phyloP scores from a whole-genome alignment of 1,140 invertebrate species.

The Acromyrmex heyeri region DNA sequence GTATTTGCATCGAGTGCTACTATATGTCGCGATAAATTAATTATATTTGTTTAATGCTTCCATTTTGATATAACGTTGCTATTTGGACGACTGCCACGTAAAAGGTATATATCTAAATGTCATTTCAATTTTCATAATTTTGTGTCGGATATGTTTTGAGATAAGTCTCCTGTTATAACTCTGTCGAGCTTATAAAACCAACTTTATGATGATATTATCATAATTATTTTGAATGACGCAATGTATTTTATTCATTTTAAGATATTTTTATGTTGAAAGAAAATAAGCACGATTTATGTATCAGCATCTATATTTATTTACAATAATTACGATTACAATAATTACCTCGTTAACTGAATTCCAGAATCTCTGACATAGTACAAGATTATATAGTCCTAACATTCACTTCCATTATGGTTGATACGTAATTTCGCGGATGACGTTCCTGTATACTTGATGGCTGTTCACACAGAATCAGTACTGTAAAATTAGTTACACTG shows the following conservation, averaged over 20 bases:
- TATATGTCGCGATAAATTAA: constrained; percentile 42
- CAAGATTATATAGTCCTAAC: not conserved
- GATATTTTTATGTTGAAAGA: not conserved
- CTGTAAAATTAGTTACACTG: constrained; percentile 49
- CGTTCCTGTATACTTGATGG: constrained; percentile 17
- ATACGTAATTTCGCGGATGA: constrained; percentile 27
- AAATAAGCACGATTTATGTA: not conserved
- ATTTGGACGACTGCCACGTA: not conserved
- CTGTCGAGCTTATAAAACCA: not conserved
- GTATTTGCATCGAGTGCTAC: constrained; percentile 21
- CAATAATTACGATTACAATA: not conserved
- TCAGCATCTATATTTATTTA: not conserved
- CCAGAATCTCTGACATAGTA: not conserved
- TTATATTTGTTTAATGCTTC: constrained; percentile 33
- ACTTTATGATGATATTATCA: constrained; percentile 9
- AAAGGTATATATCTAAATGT: constrained; percentile 2
- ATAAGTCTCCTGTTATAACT: not conserved
- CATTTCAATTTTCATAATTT: constrained; percentile 36
- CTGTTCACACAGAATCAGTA: constrained; percentile 47
- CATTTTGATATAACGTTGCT: not conserved
- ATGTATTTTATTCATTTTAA: constrained; percentile 2
- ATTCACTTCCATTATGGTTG: constrained; percentile 14
- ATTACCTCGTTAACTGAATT: not conserved
- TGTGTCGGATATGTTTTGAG: not conserved
- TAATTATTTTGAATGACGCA: constrained; percentile 14